Evolutionary conservation across 2,113 vertebrate species (phyloP), one percentile per base, ranked within the genome.

Genomic region (Tapirus terrestris): DNA sequence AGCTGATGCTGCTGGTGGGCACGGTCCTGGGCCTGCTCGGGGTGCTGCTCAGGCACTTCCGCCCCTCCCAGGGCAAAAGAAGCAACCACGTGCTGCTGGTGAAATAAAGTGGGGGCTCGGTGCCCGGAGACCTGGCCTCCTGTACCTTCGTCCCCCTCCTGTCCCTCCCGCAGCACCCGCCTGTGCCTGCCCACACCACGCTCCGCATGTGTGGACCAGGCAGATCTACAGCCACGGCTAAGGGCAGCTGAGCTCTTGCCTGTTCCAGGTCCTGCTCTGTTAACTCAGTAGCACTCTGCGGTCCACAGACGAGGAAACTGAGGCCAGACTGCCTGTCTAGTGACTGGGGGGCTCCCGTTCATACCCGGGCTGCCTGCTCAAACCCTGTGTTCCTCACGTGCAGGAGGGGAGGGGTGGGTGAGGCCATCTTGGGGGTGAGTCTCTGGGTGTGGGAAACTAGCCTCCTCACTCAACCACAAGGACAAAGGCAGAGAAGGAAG

Each of bases 51-150:
- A 95, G 91, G 48, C 25, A 86, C 33, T 25, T 97, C n/a, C 67
- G 4, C 36, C 81, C 91, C 20, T 25, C 73, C 33, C 56, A 1
- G n/a, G 53, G 88, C 81, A 94, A 75, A 18, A 83, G 29, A 23
- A 92, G 33, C 1, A 12, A 60, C 4, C 51, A 9, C 31, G 9
- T 63, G 51, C 68, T 98, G 77, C 65, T 96, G 88, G 79, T 96
- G 76, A 96, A 97, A 96, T 98, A 98, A 98, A 97, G 43, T 0
- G 0, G 81, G 43, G 14, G 68, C 17, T 27, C 25, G 0, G 21
- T 14, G 31, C 17, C 31, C 18, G 63, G 48, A 13, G 48, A 23
- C 25, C 53, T 4, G 21, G 63, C 5, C 17, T 39, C 58, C 11
- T 8, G 18, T 0, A 2, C n/a, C 43, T 43, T 39, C 11, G 0